Evolutionary conservation across 2,797 vertebrate genomes (phyloP).

Genomic region (Lates japonicus): DNA sequence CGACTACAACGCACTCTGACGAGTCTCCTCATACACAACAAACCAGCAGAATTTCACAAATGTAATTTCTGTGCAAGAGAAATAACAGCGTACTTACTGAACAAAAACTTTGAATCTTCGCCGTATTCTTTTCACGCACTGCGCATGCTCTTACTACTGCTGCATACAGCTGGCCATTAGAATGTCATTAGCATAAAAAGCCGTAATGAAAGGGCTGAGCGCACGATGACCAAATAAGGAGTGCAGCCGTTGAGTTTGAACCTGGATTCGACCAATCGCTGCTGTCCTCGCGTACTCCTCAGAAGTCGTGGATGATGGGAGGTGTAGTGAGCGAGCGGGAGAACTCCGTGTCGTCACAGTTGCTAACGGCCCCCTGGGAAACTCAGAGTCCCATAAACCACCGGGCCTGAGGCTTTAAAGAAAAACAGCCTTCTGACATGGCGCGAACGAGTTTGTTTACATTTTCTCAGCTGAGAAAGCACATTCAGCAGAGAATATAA

Average conservation of each 20-base stretch:
- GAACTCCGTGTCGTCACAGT: rapidly evolving
- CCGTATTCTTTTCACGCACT: conserved; percentile 76
- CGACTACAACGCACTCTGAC: neutral
- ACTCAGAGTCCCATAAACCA: conserved; percentile 75
- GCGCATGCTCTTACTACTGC: conserved; percentile 88
- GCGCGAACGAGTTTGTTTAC: conserved; percentile 86
- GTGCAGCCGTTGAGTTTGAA: conserved; percentile 81
- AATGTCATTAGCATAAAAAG: conserved; percentile 84
- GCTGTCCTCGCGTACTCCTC: conserved; percentile 7
- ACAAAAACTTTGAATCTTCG: conserved; percentile 89
- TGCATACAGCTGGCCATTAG: conserved; percentile 85
- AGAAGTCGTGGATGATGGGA: conserved; percentile 76
- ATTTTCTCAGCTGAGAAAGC: conserved; percentile 57
- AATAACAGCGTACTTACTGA: conserved; percentile 81
- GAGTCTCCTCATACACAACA: neutral
- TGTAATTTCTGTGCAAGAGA: conserved; percentile 33
- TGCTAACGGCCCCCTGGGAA: neutral
- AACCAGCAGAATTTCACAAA: neutral
- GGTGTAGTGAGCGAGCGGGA: conserved; percentile 58
- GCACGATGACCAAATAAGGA: conserved; percentile 84
- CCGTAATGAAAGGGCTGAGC: conserved; percentile 72
- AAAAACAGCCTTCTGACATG: conserved; percentile 73
- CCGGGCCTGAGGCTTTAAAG: conserved; percentile 26
- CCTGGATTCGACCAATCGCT: conserved; percentile 75
- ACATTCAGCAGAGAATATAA: neutral